A percentile compares a stretch with the other conserved stretches of the same genome.
Conservation (phyloP, 2,797 vertebrate genomes). For the Enteromius radiatus region DNA sequence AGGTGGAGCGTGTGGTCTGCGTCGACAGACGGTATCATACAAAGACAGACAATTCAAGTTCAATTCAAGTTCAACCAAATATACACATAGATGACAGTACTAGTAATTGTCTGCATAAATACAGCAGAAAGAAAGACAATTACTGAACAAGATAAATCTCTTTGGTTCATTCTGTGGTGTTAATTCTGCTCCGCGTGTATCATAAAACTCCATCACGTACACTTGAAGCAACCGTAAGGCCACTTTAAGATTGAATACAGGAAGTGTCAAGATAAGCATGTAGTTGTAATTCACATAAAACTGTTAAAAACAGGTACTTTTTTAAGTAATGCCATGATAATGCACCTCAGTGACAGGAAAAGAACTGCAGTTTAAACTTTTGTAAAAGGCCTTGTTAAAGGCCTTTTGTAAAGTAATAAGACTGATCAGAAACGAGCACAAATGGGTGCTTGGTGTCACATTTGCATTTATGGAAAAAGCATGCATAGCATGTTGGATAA, state of each 20-base stretch:
- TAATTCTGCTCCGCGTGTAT: conserved; percentile 21
- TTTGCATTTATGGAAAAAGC: conserved; percentile 40
- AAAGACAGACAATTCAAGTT: conserved; percentile 30
- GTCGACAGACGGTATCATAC: conserved; percentile 26
- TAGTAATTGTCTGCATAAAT: conserved; percentile 29
- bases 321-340: neutral
- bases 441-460: neutral
- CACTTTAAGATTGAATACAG: conserved; percentile 44
- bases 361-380: neutral
- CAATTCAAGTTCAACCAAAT: conserved; percentile 44
- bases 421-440: neutral
- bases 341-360: neutral
- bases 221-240: conserved; percentile 45
- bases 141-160: conserved; percentile 32
- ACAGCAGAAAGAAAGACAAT: conserved; percentile 20
- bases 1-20: conserved; percentile 21
- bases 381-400: too few species aligned
- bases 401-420: conserved; percentile 18
- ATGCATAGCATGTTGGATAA: conserved; percentile 41
- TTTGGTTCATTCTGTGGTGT: conserved; percentile 47
- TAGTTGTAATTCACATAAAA: conserved; percentile 28
- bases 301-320: conserved; percentile 11
- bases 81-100: conserved; percentile 35
- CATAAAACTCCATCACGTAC: conserved; percentile 14
- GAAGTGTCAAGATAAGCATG: conserved; percentile 30